Conservation (phyloP, 2,888 invertebrate species). For the Galeruca laticollis region DNA sequence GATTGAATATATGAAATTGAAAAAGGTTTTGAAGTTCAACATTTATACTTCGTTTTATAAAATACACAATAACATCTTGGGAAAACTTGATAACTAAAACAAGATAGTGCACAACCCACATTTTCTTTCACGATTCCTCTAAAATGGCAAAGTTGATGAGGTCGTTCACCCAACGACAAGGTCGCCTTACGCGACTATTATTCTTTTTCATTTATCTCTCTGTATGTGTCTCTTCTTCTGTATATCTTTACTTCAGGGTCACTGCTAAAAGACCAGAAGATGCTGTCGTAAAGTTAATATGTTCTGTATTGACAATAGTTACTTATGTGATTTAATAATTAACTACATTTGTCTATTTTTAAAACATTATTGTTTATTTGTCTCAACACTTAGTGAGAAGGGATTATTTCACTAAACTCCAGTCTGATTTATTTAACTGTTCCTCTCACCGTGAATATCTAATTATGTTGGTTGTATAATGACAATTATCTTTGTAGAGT, state of each 20-base stretch:
- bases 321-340: background rate
- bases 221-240: constrained; percentile 1
- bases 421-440: no score
- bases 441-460: no score
- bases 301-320: background rate
- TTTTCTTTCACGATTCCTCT: constrained; percentile 6
- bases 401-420: no score
- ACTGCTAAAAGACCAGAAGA: background rate
- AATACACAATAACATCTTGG: background rate
- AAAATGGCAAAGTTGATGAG: constrained; percentile 9
- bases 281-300: background rate
- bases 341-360: no score
- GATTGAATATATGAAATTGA: no score
- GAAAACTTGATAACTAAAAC: background rate
- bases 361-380: no score
- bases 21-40: background rate
- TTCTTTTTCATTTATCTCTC: constrained; percentile 10
- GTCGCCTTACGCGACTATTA: background rate
- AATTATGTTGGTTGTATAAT: no score
- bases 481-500: no score
- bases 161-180: constrained; percentile 16
- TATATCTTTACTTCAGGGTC: constrained; percentile 10
- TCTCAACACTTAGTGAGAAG: no score
- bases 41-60: background rate
- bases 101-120: constrained; percentile 12